phyloP scores from a whole-genome alignment of 92 coral and sea anemone genomes.

The Zoanthus sociatus region DNA sequence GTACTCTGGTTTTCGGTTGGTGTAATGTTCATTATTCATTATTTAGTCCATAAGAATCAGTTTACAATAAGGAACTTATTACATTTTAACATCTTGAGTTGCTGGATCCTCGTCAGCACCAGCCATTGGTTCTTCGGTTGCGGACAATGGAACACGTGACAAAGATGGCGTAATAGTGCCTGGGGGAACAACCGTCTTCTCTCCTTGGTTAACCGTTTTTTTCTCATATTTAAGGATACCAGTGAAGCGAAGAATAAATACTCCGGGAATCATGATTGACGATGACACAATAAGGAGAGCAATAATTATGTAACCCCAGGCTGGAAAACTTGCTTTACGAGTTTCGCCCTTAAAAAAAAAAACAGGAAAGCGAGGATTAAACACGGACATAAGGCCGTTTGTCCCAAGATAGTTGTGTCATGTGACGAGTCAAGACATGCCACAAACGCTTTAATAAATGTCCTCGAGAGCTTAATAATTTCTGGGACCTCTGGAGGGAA shows the following conservation, averaged over 20 bases:
- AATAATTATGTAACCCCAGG: slow-evolving; percentile 83
- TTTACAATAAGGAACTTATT: not conserved
- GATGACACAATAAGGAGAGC: slow-evolving; percentile 68
- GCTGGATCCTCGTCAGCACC: slow-evolving; percentile 43
- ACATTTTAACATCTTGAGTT: slow-evolving; percentile 6
- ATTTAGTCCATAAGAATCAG: no score
- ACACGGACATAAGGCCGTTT: no score
- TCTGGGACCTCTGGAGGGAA: no score
- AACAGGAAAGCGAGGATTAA: not conserved
- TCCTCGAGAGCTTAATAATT: no score
- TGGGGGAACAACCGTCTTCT: slow-evolving; percentile 67
- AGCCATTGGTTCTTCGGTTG: slow-evolving; percentile 79
- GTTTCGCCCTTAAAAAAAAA: slow-evolving; percentile 67
- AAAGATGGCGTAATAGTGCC: slow-evolving; percentile 84
- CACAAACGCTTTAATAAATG: no score
- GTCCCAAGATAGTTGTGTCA: no score
- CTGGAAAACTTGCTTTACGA: slow-evolving; percentile 57
- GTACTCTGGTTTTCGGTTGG: no score
- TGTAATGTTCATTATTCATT: no score
- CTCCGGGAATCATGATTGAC: slow-evolving; percentile 69
- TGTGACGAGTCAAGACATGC: no score
- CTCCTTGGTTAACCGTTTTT: slow-evolving; percentile 59
- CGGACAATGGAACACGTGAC: slow-evolving; percentile 87
- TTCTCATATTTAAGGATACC: slow-evolving; percentile 73
- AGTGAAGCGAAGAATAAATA: slow-evolving; percentile 73